These are phyloP conservation scores for Cacoxenus indagator DNA, from an alignment of 2,888 invertebrate species.

Conservation along the genomic window DNA sequence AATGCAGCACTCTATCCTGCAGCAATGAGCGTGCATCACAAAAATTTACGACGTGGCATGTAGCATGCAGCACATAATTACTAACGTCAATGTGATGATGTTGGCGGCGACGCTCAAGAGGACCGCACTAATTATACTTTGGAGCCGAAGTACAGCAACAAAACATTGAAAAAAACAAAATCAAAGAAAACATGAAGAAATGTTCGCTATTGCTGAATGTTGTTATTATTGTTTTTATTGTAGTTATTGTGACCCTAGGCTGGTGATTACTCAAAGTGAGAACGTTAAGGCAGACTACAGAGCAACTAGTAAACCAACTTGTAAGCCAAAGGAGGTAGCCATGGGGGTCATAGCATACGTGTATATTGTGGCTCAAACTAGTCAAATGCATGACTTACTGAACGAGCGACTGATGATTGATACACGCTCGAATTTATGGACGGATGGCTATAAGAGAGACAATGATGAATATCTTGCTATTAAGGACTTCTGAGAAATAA, in stretches of 20 bases:
- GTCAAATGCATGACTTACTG: constrained; percentile 16
- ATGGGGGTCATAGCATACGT: neutral
- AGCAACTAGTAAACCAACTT: too few species aligned
- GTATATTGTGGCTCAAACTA: neutral
- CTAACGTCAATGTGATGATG: too few species aligned
- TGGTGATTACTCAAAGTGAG: neutral
- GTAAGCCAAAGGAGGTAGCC: constrained; percentile 20
- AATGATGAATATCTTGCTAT: constrained; percentile 39
- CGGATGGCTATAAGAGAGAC: neutral
- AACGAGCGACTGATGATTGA: constrained; percentile 59
- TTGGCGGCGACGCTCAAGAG: neutral
- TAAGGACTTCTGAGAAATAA: constrained; percentile 53
- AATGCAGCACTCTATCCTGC: neutral
- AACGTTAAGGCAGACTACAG: neutral
- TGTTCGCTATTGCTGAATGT: neutral
- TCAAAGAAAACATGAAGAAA: neutral
- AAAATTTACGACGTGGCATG: neutral
- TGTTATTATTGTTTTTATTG: neutral
- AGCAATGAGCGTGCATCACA: neutral
- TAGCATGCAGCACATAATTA: constrained; percentile 19
- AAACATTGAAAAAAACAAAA: neutral
- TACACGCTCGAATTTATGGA: constrained; percentile 28
- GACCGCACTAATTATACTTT: constrained; percentile 8
- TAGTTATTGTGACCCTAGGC: constrained; percentile 1
- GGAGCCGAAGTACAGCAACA: neutral